A percentile compares a stretch with the other conserved stretches of the same genome.
Conservation (phyloP, 2,888 invertebrate species). For the Idaea aversata region DNA sequence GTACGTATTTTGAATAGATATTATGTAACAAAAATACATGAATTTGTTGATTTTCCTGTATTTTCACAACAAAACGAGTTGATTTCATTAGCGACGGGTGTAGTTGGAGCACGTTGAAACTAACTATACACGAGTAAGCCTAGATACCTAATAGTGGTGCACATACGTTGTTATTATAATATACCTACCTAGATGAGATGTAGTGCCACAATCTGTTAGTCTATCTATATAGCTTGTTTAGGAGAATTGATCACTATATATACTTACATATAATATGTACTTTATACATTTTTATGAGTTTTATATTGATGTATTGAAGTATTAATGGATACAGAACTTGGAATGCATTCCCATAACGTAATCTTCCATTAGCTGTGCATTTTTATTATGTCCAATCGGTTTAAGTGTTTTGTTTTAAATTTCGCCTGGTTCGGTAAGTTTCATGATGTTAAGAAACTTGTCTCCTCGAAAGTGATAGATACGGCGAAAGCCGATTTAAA, state of each 20-base stretch:
- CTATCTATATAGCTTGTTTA: conserved; percentile 38
- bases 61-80: no score
- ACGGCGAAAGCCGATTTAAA: conserved; percentile 30
- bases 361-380: conserved; percentile 65
- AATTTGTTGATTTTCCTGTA: no score
- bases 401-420: conserved; percentile 25
- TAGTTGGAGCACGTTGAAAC: conserved; percentile 46
- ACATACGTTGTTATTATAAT: conserved; percentile 35
- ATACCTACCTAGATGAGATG: conserved; percentile 16
- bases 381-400: conserved; percentile 41
- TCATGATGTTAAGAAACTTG: not conserved
- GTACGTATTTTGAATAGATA: no score
- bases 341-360: conserved; percentile 66
- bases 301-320: conserved; percentile 48
- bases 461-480: conserved; percentile 45
- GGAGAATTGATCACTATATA: conserved; percentile 35
- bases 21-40: no score
- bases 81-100: conserved; percentile 4
- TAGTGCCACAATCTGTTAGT: conserved; percentile 45
- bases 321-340: conserved; percentile 44
- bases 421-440: conserved; percentile 5
- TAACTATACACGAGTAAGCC: conserved; percentile 41
- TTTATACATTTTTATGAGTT: conserved; percentile 67
- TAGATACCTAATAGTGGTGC: conserved; percentile 41
- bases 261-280: conserved; percentile 38